Evolutionary conservation across 2,888 invertebrate species (phyloP).

Genomic region (Drosophila neutralis): DNA sequence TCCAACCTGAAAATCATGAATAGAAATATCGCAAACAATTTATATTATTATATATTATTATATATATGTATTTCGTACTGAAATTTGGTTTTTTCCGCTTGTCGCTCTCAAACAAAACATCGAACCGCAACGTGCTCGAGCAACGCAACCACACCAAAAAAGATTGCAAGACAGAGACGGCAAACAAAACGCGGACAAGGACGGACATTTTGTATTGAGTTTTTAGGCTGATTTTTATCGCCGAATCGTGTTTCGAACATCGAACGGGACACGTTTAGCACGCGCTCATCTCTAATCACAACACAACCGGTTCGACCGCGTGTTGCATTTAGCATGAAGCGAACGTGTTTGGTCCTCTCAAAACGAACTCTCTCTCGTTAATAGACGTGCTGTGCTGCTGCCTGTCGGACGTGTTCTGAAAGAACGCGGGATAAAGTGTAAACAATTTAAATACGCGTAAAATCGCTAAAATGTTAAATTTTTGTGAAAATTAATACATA

Average conservation of each 20-base stretch:
- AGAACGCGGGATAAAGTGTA: slow-evolving; percentile 34
- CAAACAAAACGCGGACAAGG: too few species aligned
- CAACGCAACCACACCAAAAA: too few species aligned
- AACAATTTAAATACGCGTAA: slow-evolving; percentile 39
- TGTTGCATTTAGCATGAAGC: slow-evolving; percentile 75
- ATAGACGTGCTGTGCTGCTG: slow-evolving; percentile 72
- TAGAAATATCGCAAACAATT: background rate
- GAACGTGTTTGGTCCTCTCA: slow-evolving; percentile 45
- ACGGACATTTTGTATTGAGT: too few species aligned
- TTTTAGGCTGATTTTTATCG: too few species aligned
- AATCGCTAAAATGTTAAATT: background rate
- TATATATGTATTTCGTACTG: background rate
- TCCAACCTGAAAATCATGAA: background rate
- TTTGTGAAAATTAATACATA: slow-evolving; percentile 11
- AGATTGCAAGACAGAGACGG: too few species aligned
- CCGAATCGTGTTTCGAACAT: too few species aligned
- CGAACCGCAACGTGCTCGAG: too few species aligned
- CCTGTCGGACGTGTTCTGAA: slow-evolving; percentile 73
- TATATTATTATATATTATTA: background rate
- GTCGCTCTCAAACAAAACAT: too few species aligned
- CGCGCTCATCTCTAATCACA: slow-evolving; percentile 47
- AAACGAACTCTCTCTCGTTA: slow-evolving; percentile 54
- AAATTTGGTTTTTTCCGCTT: too few species aligned
- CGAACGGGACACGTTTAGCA: background rate
- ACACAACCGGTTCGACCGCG: slow-evolving; percentile 68